Base-by-base conservation (phyloP, 2,888 invertebrate species). In the Azorinus chamasolen region DNA sequence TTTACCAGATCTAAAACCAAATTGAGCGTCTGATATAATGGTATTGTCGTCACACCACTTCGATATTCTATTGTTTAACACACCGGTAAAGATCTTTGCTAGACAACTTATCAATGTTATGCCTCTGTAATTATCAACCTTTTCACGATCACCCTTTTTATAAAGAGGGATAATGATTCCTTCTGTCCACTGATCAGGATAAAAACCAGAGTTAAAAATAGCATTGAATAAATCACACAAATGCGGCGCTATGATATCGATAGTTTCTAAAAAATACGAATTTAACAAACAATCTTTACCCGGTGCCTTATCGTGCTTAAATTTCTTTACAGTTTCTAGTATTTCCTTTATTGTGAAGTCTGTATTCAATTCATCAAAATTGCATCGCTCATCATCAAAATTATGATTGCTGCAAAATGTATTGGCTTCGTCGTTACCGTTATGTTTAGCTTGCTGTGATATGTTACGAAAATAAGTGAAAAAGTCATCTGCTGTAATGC, bases 41-140 rank as follows among this genome's bases (percentile, higher is more conserved):
- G 22, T 54, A 27, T 68, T 51, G n/a, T 59, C 18, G 3, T 68
- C 59, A 57, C 50, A 50, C 25, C n/a, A 59, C 1, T n/a, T 59
- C 8, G 8, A 39, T 12, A 69, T 45, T 45, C 61, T 46, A 12
- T 45, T 41, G 59, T 68, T 59, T 27, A 68, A 27, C n/a, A 68
- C 37, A 43, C 16, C 6, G 16, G 68, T 68, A 51, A 68, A 68
- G 14, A 68, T 14, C 18, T 68, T 57, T 14, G 58, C 24, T 12
- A 68, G 16, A 25, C 68, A 68, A 43, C 50, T 59, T 16, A 59
- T 5, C 39, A 68, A 18, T 1, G 59, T 59, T 5, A 65, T 57
- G 14, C 59, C 59, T 37, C 58, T 24, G n/a, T 48, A 68, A n/a
- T 68, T 68, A 0, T 48, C 25, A 12, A 59, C 58, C 20, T 59